Evolutionary conservation across 2,797 vertebrate species (phyloP), one percentile per base, ranked within the genome.

Genomic region (Sebastes trivittatus): DNA sequence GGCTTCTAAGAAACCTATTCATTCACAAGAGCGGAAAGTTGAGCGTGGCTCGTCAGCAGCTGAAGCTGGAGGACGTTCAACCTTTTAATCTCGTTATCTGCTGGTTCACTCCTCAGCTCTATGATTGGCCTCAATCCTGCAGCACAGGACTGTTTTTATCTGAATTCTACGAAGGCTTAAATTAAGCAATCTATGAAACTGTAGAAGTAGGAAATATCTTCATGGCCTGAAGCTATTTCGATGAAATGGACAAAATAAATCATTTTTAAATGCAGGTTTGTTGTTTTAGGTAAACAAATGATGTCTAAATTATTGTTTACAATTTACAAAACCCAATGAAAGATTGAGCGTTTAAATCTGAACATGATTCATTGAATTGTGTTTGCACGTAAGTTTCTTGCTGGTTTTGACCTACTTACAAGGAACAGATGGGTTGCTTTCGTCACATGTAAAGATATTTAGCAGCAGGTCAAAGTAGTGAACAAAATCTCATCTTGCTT

Each of bases 71-170:
- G 73, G 66, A 85, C 68, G 52, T 71, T 65, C n/a, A n/a, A 42
- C 63, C 38, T 76, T 74, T 86, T 94, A 95, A 96, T 94, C 94
- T 82, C 23, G 66, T 93, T 92, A 94, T 42, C 78, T 87, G 75
- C 68, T 63, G 82, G 81, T 82, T 81, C 61, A 36, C 75, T 70
- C 29, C 73, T 86, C 77, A 88, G 84, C 68, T 63, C 62, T 49
- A 46, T 59, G 86, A 88, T 75, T 93, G 88, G 34, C 89, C 90
- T 95, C 88, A 95, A 95, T 95, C 92, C 89, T 76, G 80, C 36
- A 67, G 71, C 34, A 36, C 73, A 74, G 42, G 78, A 72, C 68
- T 72, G 68, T 80, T 90, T 80, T 58, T 74, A 79, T 79, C 69
- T 75, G 30, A 81, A 72, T 92, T 92, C 88, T 86, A 62, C 1